Base-by-base conservation (phyloP, 2,797 vertebrate genomes). In the Tragelaphus oryx region DNA sequence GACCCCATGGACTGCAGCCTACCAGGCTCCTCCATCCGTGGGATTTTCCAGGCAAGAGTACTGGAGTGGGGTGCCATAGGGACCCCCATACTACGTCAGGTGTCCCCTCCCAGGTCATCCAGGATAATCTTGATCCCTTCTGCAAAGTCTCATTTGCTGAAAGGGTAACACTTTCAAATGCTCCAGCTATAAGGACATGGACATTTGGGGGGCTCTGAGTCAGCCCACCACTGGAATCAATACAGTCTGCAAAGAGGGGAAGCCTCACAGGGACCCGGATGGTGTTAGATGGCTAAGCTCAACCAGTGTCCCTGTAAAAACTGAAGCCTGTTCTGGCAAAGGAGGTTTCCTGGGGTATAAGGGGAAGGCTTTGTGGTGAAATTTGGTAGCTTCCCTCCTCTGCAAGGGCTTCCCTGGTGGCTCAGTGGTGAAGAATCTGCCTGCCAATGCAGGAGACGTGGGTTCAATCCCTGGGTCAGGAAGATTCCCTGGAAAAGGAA, bases 281-380 rank as follows among this genome's bases (percentile, higher is more conserved):
- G 55, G 44, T 30, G 6, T 50, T 75, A 1, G 18, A n/a, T 37
- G 10, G 26, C 16, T 54, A 46, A 89, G 13, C 18, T 14, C 10
- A 50, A 9, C 8, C 0, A 5, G 3, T 5, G 3, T 9, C 10
- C 3, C 7, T 2, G 26, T n/a, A 44, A 57, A 41, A 44, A 37
- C 65, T 33, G 46, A 5, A 9, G n/a, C 46, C 20, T 52, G n/a
- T 74, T 83, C 28, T 13, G 22, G 20, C 48, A 74, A 48, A 74
- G 52, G 4, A 8, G 17, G 8, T 89, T 90, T 85, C 71, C 74
- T 83, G 50, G 48, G 46, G 80, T 71, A 50, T 4, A 33, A 17
- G 54, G 20, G 81, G 22, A n/a, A 59, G 79, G 22, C 80, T 95
- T 74, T 2, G 30, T 26, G 24, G 24, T 33, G 24, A 95, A 54